Conservation (phyloP, 2,113 vertebrate species). For the Dromaius novaehollandiae region DNA sequence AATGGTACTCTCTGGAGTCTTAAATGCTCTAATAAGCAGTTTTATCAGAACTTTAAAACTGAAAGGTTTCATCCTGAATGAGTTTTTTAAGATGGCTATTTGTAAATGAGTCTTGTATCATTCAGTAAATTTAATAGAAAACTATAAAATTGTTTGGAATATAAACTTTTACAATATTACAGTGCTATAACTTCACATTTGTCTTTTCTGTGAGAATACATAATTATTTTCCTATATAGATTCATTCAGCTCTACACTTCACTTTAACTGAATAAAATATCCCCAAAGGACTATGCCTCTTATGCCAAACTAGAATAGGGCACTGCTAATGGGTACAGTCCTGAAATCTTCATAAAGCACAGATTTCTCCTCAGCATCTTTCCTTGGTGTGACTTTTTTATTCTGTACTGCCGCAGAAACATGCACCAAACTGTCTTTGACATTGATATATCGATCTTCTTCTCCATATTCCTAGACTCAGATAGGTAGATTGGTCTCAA, state of each 20-base stretch:
- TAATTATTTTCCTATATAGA: background rate
- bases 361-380: background rate
- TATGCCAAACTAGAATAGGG: background rate
- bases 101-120: background rate
- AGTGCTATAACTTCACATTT: background rate
- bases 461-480: background rate
- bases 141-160: background rate
- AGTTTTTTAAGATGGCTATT: background rate
- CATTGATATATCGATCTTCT: background rate
- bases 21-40: constrained; percentile 33
- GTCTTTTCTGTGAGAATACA: background rate
- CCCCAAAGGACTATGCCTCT: background rate
- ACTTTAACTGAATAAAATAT: background rate
- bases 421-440: background rate
- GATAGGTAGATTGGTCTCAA: background rate
- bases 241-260: background rate
- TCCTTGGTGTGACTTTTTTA: background rate
- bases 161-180: background rate
- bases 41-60: constrained; percentile 16
- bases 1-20: constrained; percentile 45
- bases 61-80: background rate
- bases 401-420: background rate
- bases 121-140: background rate
- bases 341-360: background rate
- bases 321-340: background rate